Conservation (phyloP, 2,113 vertebrate genomes). For the Gadus chalcogrammus region DNA sequence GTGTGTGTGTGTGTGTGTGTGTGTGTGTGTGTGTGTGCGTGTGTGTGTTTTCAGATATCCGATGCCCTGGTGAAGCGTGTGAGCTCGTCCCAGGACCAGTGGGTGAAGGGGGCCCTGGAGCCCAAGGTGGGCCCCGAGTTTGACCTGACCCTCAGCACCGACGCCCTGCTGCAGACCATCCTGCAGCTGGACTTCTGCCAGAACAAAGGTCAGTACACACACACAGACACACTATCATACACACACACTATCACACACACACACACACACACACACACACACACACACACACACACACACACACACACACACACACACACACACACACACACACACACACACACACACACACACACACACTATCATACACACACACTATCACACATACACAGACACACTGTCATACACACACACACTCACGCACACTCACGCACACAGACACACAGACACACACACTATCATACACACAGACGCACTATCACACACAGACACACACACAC, state of each 20-base stretch:
- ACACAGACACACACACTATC: not conserved
- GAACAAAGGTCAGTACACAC: constrained; percentile 83
- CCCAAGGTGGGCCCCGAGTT: constrained; percentile 94
- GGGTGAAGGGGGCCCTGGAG: constrained; percentile 95
- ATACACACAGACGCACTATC: not conserved
- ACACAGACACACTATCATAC: constrained; percentile 11
- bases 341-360: not conserved
- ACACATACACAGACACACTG: not conserved
- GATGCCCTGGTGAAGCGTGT: constrained; percentile 96
- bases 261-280: no score
- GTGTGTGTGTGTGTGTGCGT: not conserved
- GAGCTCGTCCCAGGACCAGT: constrained; percentile 92
- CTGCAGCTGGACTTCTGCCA: constrained; percentile 96
- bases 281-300: no score
- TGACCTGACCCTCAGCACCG: constrained; percentile 88
- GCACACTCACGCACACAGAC: constrained; percentile 14
- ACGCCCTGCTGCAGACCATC: constrained; percentile 89
- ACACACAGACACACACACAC: not conserved
- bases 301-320: not conserved
- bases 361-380: not conserved
- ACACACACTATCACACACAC: not conserved
- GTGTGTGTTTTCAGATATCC: constrained; percentile 77
- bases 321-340: not conserved
- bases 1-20: no score
- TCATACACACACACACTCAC: no score